phyloP scores from a whole-genome alignment of 2,888 invertebrate genomes.

The Kuschelorhynchus macadamiae region DNA sequence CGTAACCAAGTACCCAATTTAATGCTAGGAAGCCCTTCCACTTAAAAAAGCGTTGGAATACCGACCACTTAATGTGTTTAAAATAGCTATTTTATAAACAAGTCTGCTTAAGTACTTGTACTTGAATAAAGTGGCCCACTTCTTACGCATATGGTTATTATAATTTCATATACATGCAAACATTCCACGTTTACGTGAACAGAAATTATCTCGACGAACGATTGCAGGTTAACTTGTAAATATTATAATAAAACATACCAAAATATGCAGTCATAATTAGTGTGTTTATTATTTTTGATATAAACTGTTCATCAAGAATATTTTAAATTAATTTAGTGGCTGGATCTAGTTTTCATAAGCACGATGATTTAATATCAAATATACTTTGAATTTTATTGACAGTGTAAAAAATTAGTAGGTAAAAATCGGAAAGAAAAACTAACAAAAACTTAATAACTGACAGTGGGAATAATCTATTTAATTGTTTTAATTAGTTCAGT shows the following conservation, averaged over 20 bases:
- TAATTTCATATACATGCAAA: conserved; percentile 58
- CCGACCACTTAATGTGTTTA: conserved; percentile 62
- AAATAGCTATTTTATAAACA: conserved; percentile 65
- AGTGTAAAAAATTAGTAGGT: conserved; percentile 22
- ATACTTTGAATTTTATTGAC: conserved; percentile 23
- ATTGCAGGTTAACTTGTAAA: conserved; percentile 57
- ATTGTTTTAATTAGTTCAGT: too few species aligned
- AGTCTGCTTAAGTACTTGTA: conserved; percentile 61
- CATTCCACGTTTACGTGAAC: conserved; percentile 58
- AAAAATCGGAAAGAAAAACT: conserved; percentile 9
- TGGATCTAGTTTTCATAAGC: conserved; percentile 30
- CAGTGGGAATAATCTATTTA: too few species aligned
- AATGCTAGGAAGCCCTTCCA: conserved; percentile 53
- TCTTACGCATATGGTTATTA: conserved; percentile 64
- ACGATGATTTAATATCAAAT: conserved; percentile 31
- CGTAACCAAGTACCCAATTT: conserved; percentile 44
- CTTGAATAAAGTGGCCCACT: conserved; percentile 65
- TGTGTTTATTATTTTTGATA: conserved; percentile 52
- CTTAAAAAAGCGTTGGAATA: conserved; percentile 52
- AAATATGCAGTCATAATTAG: conserved; percentile 54
- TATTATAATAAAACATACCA: conserved; percentile 57
- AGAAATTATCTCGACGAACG: conserved; percentile 58
- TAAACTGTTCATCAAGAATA: conserved; percentile 50
- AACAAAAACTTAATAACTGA: background rate
- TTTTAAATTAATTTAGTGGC: conserved; percentile 36